Conservation (phyloP, 35 echinoderm and acorn worm genomes). For the Chiridota heheva region DNA sequence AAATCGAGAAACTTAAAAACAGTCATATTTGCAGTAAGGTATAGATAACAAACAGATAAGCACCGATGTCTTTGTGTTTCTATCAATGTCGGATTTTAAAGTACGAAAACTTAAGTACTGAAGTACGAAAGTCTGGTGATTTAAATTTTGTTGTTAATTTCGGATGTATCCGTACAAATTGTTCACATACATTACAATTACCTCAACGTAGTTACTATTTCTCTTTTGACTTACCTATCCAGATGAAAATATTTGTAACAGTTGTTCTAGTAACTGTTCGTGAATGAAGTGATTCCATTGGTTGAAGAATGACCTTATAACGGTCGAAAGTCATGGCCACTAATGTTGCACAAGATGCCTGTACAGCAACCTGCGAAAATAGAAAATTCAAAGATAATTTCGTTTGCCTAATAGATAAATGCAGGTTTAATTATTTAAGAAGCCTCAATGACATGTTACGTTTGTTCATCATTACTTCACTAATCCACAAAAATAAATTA, state of each 20-base stretch:
- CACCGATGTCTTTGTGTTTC: no score
- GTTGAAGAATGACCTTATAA: conserved; percentile 78
- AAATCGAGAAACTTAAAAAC: no score
- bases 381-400: background rate
- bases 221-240: conserved; percentile 76
- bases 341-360: conserved; percentile 87
- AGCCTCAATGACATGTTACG: no score
- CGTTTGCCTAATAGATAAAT: no score
- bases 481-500: no score
- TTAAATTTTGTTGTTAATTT: background rate
- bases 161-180: background rate
- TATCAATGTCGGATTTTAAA: no score
- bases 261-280: conserved; percentile 67
- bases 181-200: background rate
- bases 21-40: no score
- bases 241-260: conserved; percentile 75
- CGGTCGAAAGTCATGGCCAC: conserved; percentile 93
- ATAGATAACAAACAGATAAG: no score
- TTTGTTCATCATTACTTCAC: no score
- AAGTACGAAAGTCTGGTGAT: background rate
- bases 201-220: background rate
- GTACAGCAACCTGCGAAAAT: conserved; percentile 77
- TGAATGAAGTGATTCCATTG: conserved; percentile 85
- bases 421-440: no score
- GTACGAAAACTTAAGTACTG: background rate